phyloP scores from a whole-genome alignment of 2,797 vertebrate species.

The Odontamblyopus lacepedii region DNA sequence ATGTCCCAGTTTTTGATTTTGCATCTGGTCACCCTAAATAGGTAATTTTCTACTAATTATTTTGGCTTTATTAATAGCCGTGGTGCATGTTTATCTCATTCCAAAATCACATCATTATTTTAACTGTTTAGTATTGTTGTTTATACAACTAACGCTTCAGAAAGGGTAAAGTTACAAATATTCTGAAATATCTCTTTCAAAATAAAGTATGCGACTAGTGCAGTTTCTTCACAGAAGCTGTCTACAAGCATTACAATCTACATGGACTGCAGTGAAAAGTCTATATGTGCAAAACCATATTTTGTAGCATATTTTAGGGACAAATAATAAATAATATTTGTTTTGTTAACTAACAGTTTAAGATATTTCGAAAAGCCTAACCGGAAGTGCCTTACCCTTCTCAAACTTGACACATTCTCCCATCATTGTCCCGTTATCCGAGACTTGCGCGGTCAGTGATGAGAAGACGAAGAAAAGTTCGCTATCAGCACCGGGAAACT shows the following conservation, averaged over 20 bases:
- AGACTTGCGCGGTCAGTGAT: conserved; percentile 16
- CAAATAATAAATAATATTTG: too few relatives aligned
- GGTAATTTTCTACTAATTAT: not conserved
- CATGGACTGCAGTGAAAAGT: too few relatives aligned
- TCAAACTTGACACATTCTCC: conserved; percentile 9
- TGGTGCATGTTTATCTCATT: not conserved
- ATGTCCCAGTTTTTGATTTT: too few relatives aligned
- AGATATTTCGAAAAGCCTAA: conserved; percentile 13
- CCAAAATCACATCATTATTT: not conserved
- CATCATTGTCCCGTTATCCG: conserved; percentile 52
- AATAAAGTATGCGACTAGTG: not conserved
- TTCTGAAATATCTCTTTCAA: not conserved
- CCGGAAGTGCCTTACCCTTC: not conserved
- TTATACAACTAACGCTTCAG: too few relatives aligned
- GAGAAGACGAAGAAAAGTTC: conserved; percentile 28
- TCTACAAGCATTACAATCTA: too few relatives aligned
- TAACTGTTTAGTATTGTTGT: not conserved
- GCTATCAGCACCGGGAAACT: not conserved
- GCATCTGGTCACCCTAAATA: too few relatives aligned
- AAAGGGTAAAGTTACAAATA: not conserved
- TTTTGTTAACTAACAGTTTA: not conserved
- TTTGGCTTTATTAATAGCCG: not conserved
- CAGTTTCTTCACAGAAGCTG: too few relatives aligned
- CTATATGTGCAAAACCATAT: not conserved
- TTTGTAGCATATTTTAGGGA: not conserved